Conservation (phyloP, 2,888 invertebrate genomes). For the Drosophila vallismaia region DNA sequence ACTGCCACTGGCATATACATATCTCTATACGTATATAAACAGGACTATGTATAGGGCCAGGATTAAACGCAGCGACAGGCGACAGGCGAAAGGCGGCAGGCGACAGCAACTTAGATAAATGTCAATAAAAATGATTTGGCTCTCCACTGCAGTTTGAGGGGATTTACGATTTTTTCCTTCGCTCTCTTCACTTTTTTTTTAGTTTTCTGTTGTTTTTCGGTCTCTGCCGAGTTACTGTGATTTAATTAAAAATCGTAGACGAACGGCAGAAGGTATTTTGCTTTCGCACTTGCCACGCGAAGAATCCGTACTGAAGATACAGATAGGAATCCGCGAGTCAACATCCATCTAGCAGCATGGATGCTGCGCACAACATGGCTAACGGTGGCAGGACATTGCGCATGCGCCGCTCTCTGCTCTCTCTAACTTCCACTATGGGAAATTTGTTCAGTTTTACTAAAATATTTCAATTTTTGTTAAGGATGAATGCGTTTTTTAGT, state of each 20-base stretch:
- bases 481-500: too few species aligned
- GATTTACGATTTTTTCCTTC: not conserved
- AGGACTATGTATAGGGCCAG: constrained; percentile 9
- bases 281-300: constrained; percentile 74
- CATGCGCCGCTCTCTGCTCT: constrained; percentile 52
- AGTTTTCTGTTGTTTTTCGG: constrained; percentile 17
- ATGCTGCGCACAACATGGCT: constrained; percentile 40
- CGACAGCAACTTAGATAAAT: constrained; percentile 40
- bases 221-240: constrained; percentile 56
- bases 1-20: constrained; percentile 8
- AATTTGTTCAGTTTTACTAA: too few species aligned
- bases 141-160: constrained; percentile 25
- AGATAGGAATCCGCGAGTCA: constrained; percentile 43
- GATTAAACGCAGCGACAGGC: constrained; percentile 25
- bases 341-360: constrained; percentile 43
- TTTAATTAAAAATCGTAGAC: constrained; percentile 70
- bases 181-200: not conserved
- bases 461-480: too few species aligned
- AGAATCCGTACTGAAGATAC: constrained; percentile 78
- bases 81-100: constrained; percentile 29
- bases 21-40: not conserved
- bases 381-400: constrained; percentile 50
- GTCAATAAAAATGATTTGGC: constrained; percentile 42
- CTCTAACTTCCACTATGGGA: not conserved
- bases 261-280: constrained; percentile 53